Conservation (phyloP, 2,113 vertebrate genomes). For the Gila orcuttii region DNA sequence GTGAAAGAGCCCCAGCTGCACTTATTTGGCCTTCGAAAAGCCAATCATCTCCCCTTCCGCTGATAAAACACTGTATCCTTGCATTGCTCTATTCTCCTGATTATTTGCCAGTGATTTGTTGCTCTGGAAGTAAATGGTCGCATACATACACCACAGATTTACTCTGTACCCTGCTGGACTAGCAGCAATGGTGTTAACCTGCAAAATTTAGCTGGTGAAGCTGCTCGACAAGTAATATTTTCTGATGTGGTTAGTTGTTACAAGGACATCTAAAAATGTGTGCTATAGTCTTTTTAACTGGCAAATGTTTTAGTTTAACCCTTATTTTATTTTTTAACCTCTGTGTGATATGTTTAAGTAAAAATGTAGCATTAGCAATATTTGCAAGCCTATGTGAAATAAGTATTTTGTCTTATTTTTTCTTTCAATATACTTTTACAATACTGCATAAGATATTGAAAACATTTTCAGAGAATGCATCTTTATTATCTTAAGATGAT, state of each 20-base stretch:
- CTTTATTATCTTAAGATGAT: not conserved
- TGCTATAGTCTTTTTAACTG: not conserved
- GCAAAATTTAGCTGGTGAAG: not conserved
- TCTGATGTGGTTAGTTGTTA: not conserved
- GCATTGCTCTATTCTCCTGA: conserved; percentile 31
- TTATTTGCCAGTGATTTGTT: conserved; percentile 53
- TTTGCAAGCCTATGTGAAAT: not conserved
- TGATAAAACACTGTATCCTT: conserved; percentile 54
- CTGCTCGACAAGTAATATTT: not conserved
- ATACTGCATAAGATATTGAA: not conserved
- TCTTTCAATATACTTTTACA: not conserved
- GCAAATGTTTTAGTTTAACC: not conserved
- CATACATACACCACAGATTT: conserved; percentile 18
- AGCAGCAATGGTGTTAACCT: not conserved
- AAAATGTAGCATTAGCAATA: not conserved
- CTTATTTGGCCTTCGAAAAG: conserved; percentile 51
- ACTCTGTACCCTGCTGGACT: not conserved
- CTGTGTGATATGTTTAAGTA: not conserved
- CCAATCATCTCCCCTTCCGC: conserved; percentile 52
- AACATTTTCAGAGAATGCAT: not conserved
- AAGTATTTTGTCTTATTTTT: not conserved
- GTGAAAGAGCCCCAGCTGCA: conserved; percentile 52
- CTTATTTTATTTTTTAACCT: not conserved
- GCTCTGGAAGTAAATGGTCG: conserved; percentile 42
- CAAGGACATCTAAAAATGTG: not conserved